Percentiles rank a stretch among this genome's conserved stretches.
Conservation (phyloP, 2,113 vertebrate species). For the Numida meleagris region DNA sequence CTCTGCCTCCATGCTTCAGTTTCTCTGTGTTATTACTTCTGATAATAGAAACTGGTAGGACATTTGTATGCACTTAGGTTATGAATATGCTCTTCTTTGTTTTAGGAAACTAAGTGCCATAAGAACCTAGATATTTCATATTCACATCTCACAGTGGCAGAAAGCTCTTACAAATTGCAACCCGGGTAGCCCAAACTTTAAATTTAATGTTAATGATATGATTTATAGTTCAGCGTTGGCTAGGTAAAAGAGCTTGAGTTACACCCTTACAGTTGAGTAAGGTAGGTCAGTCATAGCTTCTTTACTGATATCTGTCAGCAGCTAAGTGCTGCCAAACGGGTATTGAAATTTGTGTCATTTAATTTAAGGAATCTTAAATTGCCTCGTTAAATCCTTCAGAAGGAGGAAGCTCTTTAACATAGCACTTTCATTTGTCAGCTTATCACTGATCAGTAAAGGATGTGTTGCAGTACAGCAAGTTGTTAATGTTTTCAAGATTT, state of each 20-base stretch:
- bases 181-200: not conserved
- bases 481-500: not conserved
- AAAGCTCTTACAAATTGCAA: not conserved
- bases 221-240: rapidly evolving
- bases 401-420: not conserved
- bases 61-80: rapidly evolving
- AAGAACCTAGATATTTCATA: no score
- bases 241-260: not conserved
- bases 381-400: not conserved
- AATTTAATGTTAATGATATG: not conserved
- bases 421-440: not conserved
- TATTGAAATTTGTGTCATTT: not conserved
- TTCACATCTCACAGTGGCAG: no score
- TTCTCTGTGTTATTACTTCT: not conserved
- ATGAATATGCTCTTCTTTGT: rapidly evolving
- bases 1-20: not conserved
- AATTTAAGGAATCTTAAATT: not conserved
- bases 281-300: not conserved
- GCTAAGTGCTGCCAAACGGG: not conserved
- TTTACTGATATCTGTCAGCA: not conserved
- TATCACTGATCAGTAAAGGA: not conserved
- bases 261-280: rapidly evolving
- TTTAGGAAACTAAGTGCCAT: not conserved
- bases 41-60: not conserved
- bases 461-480: not conserved